Conservation (phyloP, 2,113 vertebrate species). For the Barbus barbus region DNA sequence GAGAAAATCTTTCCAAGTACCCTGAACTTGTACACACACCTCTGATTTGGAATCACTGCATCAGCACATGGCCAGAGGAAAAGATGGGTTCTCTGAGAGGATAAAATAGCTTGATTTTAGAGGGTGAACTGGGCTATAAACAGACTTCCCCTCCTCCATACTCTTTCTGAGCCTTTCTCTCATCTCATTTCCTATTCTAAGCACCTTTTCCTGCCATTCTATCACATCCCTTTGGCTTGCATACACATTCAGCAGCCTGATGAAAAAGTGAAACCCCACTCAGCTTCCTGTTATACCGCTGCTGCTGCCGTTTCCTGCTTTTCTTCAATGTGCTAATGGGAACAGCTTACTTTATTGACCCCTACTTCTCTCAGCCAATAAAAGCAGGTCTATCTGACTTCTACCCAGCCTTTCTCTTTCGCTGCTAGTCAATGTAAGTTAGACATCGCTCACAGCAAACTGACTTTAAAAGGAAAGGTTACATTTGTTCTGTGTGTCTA, state of each 20-base stretch:
- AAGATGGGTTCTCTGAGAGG: conserved; percentile 10
- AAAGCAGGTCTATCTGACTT: not conserved
- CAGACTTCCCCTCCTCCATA: conserved; percentile 31
- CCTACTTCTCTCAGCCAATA: conserved; percentile 3
- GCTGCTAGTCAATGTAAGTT: not conserved
- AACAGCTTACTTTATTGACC: conserved; percentile 29
- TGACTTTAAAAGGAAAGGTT: not conserved
- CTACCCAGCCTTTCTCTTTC: not conserved
- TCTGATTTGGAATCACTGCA: not conserved
- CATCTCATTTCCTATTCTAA: conserved; percentile 36
- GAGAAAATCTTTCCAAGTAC: not conserved
- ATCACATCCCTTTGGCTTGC: conserved; percentile 31
- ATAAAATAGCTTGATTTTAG: conserved; percentile 15
- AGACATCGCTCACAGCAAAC: not conserved
- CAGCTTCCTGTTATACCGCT: conserved; percentile 39
- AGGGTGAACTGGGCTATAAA: conserved; percentile 34
- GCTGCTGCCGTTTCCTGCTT: conserved; percentile 58
- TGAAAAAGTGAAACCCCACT: conserved; percentile 47
- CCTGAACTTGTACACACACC: not conserved
- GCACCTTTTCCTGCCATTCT: conserved; percentile 35
- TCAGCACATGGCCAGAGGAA: conserved; percentile 6
- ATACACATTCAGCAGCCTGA: conserved; percentile 23
- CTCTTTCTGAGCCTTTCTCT: conserved; percentile 33
- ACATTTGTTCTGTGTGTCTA: not conserved
- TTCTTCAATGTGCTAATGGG: conserved; percentile 34